Evolutionary conservation across 2,888 invertebrate genomes (phyloP), one percentile per base, ranked within the genome.

Genomic region (Autographa gamma): DNA sequence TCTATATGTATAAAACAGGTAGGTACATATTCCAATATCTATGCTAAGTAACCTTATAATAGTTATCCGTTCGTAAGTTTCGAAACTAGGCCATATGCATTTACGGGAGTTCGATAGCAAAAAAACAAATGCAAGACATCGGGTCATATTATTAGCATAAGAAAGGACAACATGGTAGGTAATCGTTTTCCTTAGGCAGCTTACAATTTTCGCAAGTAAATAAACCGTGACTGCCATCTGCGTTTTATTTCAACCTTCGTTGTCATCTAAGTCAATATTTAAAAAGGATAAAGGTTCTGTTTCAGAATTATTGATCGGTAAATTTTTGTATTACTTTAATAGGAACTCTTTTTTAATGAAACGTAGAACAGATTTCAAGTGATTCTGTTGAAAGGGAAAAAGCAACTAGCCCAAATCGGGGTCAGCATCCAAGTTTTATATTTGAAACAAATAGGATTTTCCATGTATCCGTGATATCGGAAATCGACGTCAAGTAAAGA

Each of bases 321-420:
- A 60, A 60, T 18, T 34, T 54, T 43, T 18, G 14, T 25, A 25
- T 25, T 2, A 25, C 11, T n/a, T 14, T 7, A 18, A 34, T 63
- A 31, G 14, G 1, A 38, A 41, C 43, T 56, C n/a, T 25, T 60
- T 25, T 25, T 19, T 54, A 79, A 63, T 66, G 70, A 66, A 56
- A 71, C 62, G 66, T 63, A 56, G 56, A 32, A 14, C 59, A 64
- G 38, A 62, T 56, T 54, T 67, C 62, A 75, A 41, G 56, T 56
- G 18, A 64, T 43, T 67, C 66, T 64, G 63, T 54, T 25, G 18
- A 38, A 9, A 32, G 14, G 59, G 41, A 18, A 4, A 43, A 43
- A 60, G 16, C n/a, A 48, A 48, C 48, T 48, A n/a, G 48, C 0
- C n/a, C 48, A 48, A 48, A 16, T 16, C 43, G 16, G n/a, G 8